These are phyloP conservation scores for Hycleus cichorii DNA, from an alignment of 1,140 invertebrate genomes.

Conservation along the genomic window DNA sequence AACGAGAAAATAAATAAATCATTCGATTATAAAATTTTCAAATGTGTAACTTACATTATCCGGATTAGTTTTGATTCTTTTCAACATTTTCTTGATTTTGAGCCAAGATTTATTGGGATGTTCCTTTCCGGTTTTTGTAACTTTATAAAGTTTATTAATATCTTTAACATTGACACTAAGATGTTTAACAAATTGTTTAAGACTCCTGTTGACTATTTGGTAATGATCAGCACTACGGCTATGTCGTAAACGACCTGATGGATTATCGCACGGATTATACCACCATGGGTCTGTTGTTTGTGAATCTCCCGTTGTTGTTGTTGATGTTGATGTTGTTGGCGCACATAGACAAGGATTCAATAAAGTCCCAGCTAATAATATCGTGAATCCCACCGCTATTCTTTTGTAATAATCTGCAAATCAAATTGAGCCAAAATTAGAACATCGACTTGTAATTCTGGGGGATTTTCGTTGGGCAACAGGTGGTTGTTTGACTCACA, in stretches of 20 bases:
- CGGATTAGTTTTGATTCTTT: neutral
- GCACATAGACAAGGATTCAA: conserved; percentile 6
- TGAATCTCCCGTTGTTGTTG: neutral
- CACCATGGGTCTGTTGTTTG: conserved; percentile 15
- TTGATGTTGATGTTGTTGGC: neutral
- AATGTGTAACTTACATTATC: no score
- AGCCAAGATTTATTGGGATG: conserved; percentile 10
- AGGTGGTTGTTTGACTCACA: conserved; percentile 5
- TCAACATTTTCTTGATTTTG: conserved; percentile 13
- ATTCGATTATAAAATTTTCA: no score
- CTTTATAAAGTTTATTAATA: conserved; percentile 1
- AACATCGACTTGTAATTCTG: no score
- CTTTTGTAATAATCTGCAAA: conserved; percentile 1
- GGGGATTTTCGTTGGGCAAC: no score
- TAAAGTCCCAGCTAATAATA: conserved; percentile 2
- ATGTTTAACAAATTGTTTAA: no score
- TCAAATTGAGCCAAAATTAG: no score
- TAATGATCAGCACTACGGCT: conserved; percentile 11
- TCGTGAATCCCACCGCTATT: neutral
- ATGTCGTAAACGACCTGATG: conserved; percentile 12
- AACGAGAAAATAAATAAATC: neutral
- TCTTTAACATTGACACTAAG: neutral
- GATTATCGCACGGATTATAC: conserved; percentile 18
- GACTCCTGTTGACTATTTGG: neutral
- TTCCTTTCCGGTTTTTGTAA: neutral